Evolutionary conservation across 2,113 vertebrate genomes (phyloP).

Genomic region (Apodemus sylvaticus): DNA sequence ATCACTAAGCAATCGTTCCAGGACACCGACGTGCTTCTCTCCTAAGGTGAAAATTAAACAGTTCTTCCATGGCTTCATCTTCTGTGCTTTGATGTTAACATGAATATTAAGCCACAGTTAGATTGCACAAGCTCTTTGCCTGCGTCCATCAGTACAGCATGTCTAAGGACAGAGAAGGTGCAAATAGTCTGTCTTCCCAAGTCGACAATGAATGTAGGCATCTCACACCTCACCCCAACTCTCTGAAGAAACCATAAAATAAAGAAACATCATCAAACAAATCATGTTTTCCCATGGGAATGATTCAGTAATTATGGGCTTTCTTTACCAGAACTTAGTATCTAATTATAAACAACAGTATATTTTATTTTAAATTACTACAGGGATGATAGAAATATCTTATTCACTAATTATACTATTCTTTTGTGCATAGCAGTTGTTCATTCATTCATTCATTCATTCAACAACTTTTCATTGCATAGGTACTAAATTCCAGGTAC

Average conservation of each 20-base stretch:
- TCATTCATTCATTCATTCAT: not conserved
- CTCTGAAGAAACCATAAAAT: conserved; percentile 8
- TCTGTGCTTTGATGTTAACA: not conserved
- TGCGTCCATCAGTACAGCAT: not conserved
- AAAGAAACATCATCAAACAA: not conserved
- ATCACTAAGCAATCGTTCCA: not conserved
- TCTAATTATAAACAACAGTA: conserved; percentile 58
- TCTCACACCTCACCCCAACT: not conserved
- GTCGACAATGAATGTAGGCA: not conserved
- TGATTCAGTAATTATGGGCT: conserved; percentile 52
- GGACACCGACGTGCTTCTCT: not conserved
- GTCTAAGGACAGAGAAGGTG: not conserved
- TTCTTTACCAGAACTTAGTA: conserved; percentile 18
- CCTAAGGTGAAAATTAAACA: not conserved
- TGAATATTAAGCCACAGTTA: not conserved
- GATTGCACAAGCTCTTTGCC: not conserved
- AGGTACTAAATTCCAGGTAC: not conserved
- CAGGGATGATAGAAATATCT: not conserved
- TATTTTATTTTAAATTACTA: not conserved
- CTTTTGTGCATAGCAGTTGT: not conserved
- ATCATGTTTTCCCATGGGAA: conserved; percentile 53
- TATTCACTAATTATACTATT: not conserved
- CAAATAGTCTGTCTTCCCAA: not conserved
- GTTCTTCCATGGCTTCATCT: not conserved
- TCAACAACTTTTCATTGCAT: not conserved